Evolutionary conservation across 2,888 invertebrate genomes (phyloP).

Genomic region (Tachina fera): DNA sequence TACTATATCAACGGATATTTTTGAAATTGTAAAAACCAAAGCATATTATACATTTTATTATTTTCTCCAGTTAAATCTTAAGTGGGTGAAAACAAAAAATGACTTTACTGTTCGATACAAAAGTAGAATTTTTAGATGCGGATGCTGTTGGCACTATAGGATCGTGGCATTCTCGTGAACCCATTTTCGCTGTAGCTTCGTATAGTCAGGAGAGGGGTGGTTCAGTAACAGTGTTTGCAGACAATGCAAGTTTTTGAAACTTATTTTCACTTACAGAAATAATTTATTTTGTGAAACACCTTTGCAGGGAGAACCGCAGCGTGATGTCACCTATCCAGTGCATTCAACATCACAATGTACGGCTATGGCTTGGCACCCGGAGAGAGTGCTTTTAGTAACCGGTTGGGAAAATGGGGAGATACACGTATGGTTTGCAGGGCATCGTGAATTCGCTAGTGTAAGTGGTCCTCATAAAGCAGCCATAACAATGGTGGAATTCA

Average conservation of each 20-base stretch:
- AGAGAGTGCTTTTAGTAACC: constrained; percentile 90
- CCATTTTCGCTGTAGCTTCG: constrained; percentile 92
- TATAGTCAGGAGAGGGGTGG: constrained; percentile 95
- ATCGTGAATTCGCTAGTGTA: constrained; percentile 86
- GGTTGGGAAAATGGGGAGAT: constrained; percentile 98
- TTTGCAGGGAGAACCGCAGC: constrained; percentile 88
- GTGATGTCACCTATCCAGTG: constrained; percentile 90
- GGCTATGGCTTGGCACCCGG: constrained; percentile 95
- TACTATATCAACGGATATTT: constrained; percentile 68
- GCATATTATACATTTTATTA: not conserved
- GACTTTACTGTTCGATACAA: constrained; percentile 93
- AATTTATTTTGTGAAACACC: not conserved
- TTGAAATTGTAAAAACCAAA: constrained; percentile 9
- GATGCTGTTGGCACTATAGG: constrained; percentile 92
- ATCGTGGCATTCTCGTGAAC: constrained; percentile 91
- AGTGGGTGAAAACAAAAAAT: constrained; percentile 82
- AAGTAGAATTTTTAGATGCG: constrained; percentile 89
- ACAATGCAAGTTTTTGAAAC: constrained; percentile 86
- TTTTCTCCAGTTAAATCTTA: constrained; percentile 2
- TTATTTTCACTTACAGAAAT: not conserved
- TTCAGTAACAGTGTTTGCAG: constrained; percentile 93
- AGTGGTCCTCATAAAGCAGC: constrained; percentile 88
- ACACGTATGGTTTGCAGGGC: constrained; percentile 91
- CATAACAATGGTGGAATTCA: constrained; percentile 87
- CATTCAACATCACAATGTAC: constrained; percentile 91